Base-by-base conservation (phyloP, 2,113 vertebrate genomes). In the Sphaerodactylus townsendi region DNA sequence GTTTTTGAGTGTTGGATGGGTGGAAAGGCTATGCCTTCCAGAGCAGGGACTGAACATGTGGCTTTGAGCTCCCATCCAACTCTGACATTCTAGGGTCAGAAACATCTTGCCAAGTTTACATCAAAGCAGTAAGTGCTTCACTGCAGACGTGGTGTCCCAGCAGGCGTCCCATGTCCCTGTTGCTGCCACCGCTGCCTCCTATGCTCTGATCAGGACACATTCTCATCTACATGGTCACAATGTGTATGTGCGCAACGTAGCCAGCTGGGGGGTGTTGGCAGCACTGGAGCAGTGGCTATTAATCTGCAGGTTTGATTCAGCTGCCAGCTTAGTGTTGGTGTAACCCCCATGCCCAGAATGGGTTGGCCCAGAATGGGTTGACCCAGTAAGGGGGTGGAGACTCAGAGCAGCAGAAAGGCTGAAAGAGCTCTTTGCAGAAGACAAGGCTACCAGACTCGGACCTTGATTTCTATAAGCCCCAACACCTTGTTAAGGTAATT, bases 41-140 rank as follows among this genome's bases (percentile, higher is more conserved):
- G 41, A 33, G 2, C 3, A 11, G 33, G 35, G 14, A 48, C 15
- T 69, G 65, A 48, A 37, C 44, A 19, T 14, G 7, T 17, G 25
- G 33, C 17, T 53, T 70, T 69, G 15, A 25, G 14, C 33, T 53
- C 68, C 48, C 37, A n/a, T 71, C 68, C 37, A 66, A 14, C 15
- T 75, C 7, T 48, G 71, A 25, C 56, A 59, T 72, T 69, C 78
- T 28, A 70, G 50, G 33, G 81, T 85, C 80, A 89, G 86, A 37
- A 93, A 89, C 88, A 87, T 88, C 90, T 90, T 90, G 85, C 93
- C 87, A 93, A 93, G 82, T 90, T 90, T 84, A 80, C 77, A 92
- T 88, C 69, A 56, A 85, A 87, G 83, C 30, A 82, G 71, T 84
- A 76, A 81, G 56, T 68, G 56, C 83, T 91, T 93, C 91, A 83